Evolutionary conservation across 1,140 invertebrate genomes (phyloP), one percentile per base, ranked within the genome.

Genomic region (Rhagoletis pomonella): DNA sequence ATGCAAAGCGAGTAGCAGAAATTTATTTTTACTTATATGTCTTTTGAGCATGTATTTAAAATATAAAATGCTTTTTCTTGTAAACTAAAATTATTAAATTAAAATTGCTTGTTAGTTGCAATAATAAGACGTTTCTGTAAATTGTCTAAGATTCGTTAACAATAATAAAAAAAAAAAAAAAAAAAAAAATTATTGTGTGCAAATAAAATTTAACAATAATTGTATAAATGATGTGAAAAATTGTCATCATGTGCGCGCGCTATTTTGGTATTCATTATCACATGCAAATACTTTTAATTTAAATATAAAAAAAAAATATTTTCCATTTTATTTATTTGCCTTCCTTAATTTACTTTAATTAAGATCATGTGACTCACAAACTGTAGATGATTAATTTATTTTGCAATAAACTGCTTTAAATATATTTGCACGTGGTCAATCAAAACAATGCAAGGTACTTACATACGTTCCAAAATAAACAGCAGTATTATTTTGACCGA

Each of bases 231-330:
- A 62, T 9, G 60, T 62, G 12, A 19, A 4, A 39, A 6, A 19
- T 39, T 67, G 64, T 67, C 29, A 19, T 67, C 29, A 29, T 67
- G 7, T 67, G 4, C 17, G n/a, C 29, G 6, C 39, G 4, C 29
- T 19, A 55, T 81, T 81, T 81, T 19, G 73, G 73, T 81, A 55
- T 77, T 77, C n/a, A 81, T 73, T 73, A 73, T 47, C 44, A n/a
- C 14, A 73, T 42, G 42, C 12, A 42, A 14, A 44, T 62, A 62
- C 17, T 62, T 62, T 62, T 14, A 4, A 62, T 62, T 62, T 55
- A 81, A 19, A 81, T 55, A 17, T 81, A 81, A 81, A 44, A 29
- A 55, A 55, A 29, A 29, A 29, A 29, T 29, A 29, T 29, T 29
- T 29, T 29, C 29, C 29, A 29, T 81, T 81, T 81, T 81, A 81